These are phyloP conservation scores for Entomobrya multifasciata DNA, from an alignment of 2,888 invertebrate species.

Conservation along the genomic window DNA sequence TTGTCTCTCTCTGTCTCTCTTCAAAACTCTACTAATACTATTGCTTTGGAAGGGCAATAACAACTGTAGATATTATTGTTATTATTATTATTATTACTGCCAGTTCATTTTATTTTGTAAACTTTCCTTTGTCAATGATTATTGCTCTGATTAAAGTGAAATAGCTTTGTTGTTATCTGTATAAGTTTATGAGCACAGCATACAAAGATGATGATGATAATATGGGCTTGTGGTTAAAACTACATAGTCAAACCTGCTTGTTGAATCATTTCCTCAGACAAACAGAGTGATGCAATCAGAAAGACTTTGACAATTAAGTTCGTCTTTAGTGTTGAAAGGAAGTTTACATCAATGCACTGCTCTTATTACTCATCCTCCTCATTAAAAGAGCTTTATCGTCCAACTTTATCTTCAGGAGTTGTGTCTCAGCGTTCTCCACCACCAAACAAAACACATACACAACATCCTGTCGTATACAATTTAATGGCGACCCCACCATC, in stretches of 20 bases:
- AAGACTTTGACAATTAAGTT: conserved; percentile 68
- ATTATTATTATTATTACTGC: background rate
- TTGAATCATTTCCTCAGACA: conserved; percentile 37
- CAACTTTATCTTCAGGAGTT: conserved; percentile 43
- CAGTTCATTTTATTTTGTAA: background rate
- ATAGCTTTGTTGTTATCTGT: conserved; percentile 26
- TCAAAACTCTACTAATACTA: no score
- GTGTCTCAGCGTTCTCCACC: conserved; percentile 31
- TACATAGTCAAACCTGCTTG: conserved; percentile 11
- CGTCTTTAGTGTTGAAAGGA: conserved; percentile 49
- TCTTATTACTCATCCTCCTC: conserved; percentile 43
- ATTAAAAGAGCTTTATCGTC: conserved; percentile 60
- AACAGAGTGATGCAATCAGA: conserved; percentile 13
- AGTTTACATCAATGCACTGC: conserved; percentile 64
- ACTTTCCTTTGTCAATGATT: conserved; percentile 8
- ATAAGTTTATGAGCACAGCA: background rate
- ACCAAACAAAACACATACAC: conserved; percentile 9
- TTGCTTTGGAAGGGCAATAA: no score
- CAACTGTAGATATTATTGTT: background rate
- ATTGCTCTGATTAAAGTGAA: no score
- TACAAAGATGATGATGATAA: background rate
- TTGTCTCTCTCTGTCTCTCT: background rate
- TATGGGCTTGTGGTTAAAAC: background rate
- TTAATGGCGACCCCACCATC: conserved; percentile 28
- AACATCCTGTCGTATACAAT: conserved; percentile 15